Conservation (phyloP, 1,140 invertebrate genomes). For the Tetramorium simillimum region DNA sequence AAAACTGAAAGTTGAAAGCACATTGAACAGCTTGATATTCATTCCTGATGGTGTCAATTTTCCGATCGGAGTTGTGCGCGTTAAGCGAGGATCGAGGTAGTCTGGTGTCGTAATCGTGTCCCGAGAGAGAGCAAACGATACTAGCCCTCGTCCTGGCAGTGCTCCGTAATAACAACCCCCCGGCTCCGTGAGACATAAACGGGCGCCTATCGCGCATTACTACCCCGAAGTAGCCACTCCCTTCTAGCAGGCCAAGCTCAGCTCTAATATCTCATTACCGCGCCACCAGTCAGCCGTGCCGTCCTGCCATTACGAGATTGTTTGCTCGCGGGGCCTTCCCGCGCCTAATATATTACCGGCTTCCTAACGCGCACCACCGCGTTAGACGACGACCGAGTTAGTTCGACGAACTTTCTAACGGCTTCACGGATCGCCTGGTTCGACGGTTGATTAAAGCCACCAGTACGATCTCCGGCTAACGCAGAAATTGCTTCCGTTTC, state of each 20-base stretch:
- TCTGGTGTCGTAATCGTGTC: conserved; percentile 82
- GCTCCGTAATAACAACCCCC: conserved; percentile 81
- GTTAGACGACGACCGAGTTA: conserved; percentile 51
- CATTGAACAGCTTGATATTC: background rate
- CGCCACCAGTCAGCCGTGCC: conserved; percentile 82
- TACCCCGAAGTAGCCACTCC: conserved; percentile 84
- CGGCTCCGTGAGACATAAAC: conserved; percentile 74
- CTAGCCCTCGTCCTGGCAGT: conserved; percentile 79
- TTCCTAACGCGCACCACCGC: conserved; percentile 68
- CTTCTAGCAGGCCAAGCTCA: conserved; percentile 77
- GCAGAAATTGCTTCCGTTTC: conserved; percentile 29
- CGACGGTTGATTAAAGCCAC: conserved; percentile 49
- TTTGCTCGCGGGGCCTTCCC: conserved; percentile 80
- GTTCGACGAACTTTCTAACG: conserved; percentile 55
- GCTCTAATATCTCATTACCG: conserved; percentile 86
- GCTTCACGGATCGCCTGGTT: conserved; percentile 21
- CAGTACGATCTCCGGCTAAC: conserved; percentile 36
- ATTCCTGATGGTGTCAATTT: conserved; percentile 41
- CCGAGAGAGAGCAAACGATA: conserved; percentile 84
- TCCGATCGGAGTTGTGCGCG: conserved; percentile 22
- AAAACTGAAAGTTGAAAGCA: background rate
- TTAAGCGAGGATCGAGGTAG: conserved; percentile 57
- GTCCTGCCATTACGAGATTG: conserved; percentile 85
- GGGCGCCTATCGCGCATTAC: conserved; percentile 80
- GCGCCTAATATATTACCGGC: conserved; percentile 79